Percentiles rank a stretch among this genome's conserved stretches.
phyloP scores from a whole-genome alignment of 1,140 invertebrate species.

The Neocloeon triangulifer region DNA sequence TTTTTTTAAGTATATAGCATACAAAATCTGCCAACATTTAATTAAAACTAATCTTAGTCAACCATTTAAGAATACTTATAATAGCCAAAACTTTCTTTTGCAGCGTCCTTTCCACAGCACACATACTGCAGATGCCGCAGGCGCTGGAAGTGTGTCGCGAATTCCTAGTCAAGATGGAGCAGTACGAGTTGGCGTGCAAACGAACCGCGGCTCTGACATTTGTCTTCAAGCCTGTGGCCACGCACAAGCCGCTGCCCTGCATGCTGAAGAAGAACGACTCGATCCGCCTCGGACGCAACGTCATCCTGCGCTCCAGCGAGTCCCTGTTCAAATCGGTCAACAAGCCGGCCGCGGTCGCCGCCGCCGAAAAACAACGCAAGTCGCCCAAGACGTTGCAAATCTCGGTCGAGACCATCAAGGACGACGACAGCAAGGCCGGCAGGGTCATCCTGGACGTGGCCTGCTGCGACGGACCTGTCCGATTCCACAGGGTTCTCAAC shows the following conservation, averaged over 20 bases:
- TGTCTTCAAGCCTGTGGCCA: conserved; percentile 22
- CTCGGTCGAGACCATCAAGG: not conserved
- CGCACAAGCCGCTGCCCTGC: conserved; percentile 13
- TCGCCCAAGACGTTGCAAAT: conserved; percentile 2
- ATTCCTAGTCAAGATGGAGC: conserved; percentile 17
- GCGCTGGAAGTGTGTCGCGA: conserved; percentile 40
- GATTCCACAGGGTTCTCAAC: conserved; percentile 55
- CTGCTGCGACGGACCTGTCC: conserved; percentile 66
- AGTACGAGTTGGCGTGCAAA: conserved; percentile 5
- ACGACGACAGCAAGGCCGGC: conserved; percentile 9
- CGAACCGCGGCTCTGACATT: conserved; percentile 8
- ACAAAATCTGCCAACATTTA: too few relatives aligned
- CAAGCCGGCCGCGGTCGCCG: conserved; percentile 1
- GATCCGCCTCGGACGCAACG: too few relatives aligned
- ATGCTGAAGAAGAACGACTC: too few relatives aligned
- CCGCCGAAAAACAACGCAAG: not conserved
- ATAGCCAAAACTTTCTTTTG: too few relatives aligned
- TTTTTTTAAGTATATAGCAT: too few relatives aligned
- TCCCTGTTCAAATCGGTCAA: too few relatives aligned
- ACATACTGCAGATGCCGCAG: conserved; percentile 49
- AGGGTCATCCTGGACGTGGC: conserved; percentile 54
- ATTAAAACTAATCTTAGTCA: too few relatives aligned
- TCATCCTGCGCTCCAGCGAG: too few relatives aligned
- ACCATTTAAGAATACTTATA: too few relatives aligned
- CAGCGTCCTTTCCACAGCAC: conserved; percentile 44